Conservation (phyloP, 1,140 invertebrate species). For the Diorhabda carinulata region DNA sequence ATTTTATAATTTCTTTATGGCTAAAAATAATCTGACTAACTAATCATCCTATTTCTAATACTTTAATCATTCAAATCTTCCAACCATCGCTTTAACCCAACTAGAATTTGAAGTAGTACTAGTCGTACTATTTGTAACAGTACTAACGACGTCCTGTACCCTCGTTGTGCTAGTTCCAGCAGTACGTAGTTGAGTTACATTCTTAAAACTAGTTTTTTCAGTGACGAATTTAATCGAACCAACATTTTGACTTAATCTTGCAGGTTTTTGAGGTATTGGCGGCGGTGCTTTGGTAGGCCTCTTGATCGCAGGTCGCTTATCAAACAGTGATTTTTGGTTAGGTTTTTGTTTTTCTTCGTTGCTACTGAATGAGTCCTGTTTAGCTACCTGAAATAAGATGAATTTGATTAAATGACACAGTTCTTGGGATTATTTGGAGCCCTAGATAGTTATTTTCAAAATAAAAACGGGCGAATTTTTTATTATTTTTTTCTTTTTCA, state of each 20-base stretch:
- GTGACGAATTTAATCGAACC: constrained; percentile 3
- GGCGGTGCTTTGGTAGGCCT: constrained; percentile 43
- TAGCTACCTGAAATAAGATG: constrained; percentile 20
- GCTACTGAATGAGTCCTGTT: constrained; percentile 41
- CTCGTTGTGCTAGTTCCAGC: not conserved
- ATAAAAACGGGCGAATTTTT: too few relatives aligned
- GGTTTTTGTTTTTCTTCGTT: constrained; percentile 22
- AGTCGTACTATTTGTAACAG: constrained; percentile 11
- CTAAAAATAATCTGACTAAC: not conserved
- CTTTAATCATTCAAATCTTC: constrained; percentile 43
- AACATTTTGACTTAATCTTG: constrained; percentile 21
- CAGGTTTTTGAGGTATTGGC: constrained; percentile 44
- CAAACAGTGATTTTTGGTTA: constrained; percentile 7
- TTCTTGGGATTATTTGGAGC: too few relatives aligned
- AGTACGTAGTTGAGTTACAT: not conserved
- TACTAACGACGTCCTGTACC: constrained; percentile 13
- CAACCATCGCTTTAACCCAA: constrained; percentile 46
- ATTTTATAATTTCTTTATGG: too few relatives aligned
- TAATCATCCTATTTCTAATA: not conserved
- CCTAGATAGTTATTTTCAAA: too few relatives aligned
- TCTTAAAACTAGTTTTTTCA: not conserved
- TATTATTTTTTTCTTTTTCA: too few relatives aligned
- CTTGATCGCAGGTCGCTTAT: constrained; percentile 24
- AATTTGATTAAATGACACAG: too few relatives aligned
- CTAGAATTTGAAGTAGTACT: constrained; percentile 24